These are phyloP conservation scores for Gymnothorax javanicus DNA, from an alignment of 2,797 vertebrate species.

Conservation along the genomic window DNA sequence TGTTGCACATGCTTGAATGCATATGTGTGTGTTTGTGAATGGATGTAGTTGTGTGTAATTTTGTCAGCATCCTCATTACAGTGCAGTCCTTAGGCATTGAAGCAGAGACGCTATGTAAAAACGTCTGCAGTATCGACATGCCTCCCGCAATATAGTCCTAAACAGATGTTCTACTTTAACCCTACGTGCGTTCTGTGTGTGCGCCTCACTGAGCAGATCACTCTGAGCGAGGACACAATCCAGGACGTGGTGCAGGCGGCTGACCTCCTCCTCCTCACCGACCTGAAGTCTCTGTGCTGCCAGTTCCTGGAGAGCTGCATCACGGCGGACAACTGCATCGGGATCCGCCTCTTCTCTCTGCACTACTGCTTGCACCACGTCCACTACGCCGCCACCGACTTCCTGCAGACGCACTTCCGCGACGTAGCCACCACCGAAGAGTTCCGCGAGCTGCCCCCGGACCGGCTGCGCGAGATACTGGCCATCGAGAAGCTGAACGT, in stretches of 20 bases:
- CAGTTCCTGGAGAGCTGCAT: conserved; percentile 97
- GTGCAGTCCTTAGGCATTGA: too few species aligned
- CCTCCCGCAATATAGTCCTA: too few species aligned
- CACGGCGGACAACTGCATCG: conserved; percentile 95
- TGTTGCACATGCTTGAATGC: background rate
- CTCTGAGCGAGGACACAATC: conserved; percentile 93
- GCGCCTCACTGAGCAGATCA: conserved; percentile 73
- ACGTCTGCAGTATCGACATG: too few species aligned
- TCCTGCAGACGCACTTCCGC: conserved; percentile 94
- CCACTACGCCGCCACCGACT: conserved; percentile 90
- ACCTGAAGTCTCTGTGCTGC: conserved; percentile 94
- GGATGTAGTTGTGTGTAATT: background rate
- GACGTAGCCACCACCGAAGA: conserved; percentile 91
- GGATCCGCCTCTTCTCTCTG: conserved; percentile 93
- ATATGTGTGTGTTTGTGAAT: background rate
- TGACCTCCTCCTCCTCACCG: conserved; percentile 92
- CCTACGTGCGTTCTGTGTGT: background rate
- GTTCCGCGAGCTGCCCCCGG: conserved; percentile 86
- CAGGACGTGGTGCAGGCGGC: conserved; percentile 97
- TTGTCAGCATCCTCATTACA: background rate
- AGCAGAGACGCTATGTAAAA: too few species aligned
- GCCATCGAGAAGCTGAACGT: conserved; percentile 96
- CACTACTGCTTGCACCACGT: conserved; percentile 96
- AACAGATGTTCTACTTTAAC: too few species aligned
- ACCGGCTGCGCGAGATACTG: conserved; percentile 88